These are phyloP conservation scores for Coleophora flavipennella DNA, from an alignment of 2,888 invertebrate species.

Conservation along the genomic window DNA sequence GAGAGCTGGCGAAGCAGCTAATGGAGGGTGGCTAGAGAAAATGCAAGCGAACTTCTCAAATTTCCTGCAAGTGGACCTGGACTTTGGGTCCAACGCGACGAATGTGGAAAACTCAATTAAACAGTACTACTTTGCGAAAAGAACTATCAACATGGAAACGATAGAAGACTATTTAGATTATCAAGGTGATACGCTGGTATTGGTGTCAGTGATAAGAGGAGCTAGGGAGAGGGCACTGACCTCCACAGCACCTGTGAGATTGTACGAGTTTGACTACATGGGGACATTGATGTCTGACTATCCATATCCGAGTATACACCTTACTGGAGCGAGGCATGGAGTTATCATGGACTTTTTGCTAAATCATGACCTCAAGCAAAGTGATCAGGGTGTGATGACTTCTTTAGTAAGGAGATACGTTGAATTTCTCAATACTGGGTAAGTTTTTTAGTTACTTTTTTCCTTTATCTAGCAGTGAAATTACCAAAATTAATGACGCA, in stretches of 20 bases:
- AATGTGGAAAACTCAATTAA: constrained; percentile 28
- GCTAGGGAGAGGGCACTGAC: constrained; percentile 39
- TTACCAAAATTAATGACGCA: not conserved
- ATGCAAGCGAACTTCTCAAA: constrained; percentile 49
- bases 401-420: constrained; percentile 32
- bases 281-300: constrained; percentile 45
- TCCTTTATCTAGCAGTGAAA: not conserved
- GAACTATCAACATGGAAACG: constrained; percentile 30
- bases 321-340: constrained; percentile 49
- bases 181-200: constrained; percentile 46
- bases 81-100: constrained; percentile 27
- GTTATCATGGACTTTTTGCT: constrained; percentile 48
- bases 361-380: constrained; percentile 32
- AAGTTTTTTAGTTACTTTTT: constrained; percentile 14
- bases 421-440: constrained; percentile 46
- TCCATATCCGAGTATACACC: constrained; percentile 35
- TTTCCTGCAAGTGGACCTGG: constrained; percentile 48
- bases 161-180: constrained; percentile 52
- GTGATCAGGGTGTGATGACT: constrained; percentile 25
- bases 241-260: constrained; percentile 34
- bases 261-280: constrained; percentile 45
- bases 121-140: constrained; percentile 40
- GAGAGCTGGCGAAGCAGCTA: constrained; percentile 36
- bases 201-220: constrained; percentile 41
- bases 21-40: constrained; percentile 31